A percentile compares a stretch with the other conserved stretches of the same genome.
phyloP scores from a whole-genome alignment of 2,888 invertebrate species.

The Sipha maydis region DNA sequence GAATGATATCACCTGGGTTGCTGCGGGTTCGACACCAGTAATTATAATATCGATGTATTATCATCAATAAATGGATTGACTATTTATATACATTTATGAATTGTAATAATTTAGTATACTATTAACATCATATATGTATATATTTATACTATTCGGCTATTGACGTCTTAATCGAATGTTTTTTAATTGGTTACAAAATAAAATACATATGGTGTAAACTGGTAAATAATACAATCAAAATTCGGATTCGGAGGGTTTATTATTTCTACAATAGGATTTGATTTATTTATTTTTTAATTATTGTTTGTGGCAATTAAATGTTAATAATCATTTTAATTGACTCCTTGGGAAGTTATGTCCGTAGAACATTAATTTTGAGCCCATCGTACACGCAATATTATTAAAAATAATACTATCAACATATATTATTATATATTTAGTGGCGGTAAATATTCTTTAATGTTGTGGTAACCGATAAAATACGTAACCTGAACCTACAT shows the following conservation, averaged over 20 bases:
- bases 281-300: neutral
- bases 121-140: neutral
- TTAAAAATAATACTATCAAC: neutral
- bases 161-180: constrained; percentile 42
- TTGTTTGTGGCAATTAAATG: neutral
- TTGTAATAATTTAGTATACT: neutral
- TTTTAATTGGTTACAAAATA: constrained; percentile 7
- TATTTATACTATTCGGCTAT: neutral
- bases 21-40: constrained; percentile 22
- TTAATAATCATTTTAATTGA: neutral
- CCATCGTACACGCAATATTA: neutral
- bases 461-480: neutral
- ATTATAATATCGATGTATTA: constrained; percentile 7
- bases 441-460: neutral
- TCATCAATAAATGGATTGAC: constrained; percentile 4
- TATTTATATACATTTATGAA: neutral
- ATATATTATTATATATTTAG: neutral
- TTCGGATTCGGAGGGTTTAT: neutral
- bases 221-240: neutral
- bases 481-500: neutral
- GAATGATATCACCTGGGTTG: constrained; percentile 18
- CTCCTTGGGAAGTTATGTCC: neutral
- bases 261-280: neutral
- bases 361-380: neutral
- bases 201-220: neutral